Evolutionary conservation across 2,888 invertebrate species (phyloP), one percentile per base, ranked within the genome.

Genomic region (Mythimna lalbum): DNA sequence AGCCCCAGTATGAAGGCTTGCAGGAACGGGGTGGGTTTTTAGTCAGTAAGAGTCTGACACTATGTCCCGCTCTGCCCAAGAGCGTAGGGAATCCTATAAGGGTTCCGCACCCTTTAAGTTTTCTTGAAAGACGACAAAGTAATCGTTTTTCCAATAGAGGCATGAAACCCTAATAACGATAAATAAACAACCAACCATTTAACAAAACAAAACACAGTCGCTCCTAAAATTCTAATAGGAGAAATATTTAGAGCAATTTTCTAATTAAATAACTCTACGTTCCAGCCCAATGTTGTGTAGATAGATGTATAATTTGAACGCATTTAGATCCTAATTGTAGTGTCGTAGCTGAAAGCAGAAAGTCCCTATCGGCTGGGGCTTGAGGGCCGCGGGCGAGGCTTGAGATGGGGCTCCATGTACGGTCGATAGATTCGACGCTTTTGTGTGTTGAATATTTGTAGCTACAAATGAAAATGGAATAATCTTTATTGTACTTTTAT

Each of bases 291-390:
- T 31, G 39, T 68, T 75, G 23, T 55, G 49, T 66, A 27, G 52
- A 63, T 50, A 55, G 31, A 31, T 80, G 21, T 71, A 77, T 78
- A 78, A 78, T 78, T 78, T 80, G 53, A 23, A 49, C 4, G 69
- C 57, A 60, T 67, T 70, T 71, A 62, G 84, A 85, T 83, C 82
- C 86, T 88, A 88, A 89, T 88, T 88, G 85, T 69, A 65, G 75
- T 70, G 76, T 82, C 81, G 61, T 66, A 67, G 36, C 50, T 55
- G 49, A 31, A 33, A 49, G 47, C 63, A 47, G 27, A n/a, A n/a
- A n/a, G 63, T 52, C 69, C 69, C 55, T 64, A 60, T 70, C 61
- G 73, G 53, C 39, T 50, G 65, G 56, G 75, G 66, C 23, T 67
- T 50, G 49, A 21, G n/a, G 19, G 81, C 85, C 77, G 47, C 53